Conservation (phyloP, 2,113 vertebrate species). For the Etheostoma spectabile region DNA sequence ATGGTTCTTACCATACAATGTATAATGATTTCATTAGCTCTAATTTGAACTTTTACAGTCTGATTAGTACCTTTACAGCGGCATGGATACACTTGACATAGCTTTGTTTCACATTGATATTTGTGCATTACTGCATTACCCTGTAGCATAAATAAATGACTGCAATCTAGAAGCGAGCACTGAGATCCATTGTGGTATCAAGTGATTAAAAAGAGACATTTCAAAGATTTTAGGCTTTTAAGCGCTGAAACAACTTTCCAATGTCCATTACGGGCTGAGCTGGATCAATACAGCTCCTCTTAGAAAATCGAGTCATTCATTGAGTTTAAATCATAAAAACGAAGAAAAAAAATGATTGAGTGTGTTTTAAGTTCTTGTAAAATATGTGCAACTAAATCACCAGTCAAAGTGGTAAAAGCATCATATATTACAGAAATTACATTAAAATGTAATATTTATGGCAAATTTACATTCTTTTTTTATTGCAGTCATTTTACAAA, state of each 20-base stretch:
- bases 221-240: conserved; percentile 28
- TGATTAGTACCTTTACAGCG: background rate
- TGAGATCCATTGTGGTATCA: background rate
- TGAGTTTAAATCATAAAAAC: conserved; percentile 31
- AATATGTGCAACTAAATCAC: conserved; percentile 27
- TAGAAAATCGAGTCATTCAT: conserved; percentile 20
- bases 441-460: conserved; percentile 48
- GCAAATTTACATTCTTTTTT: conserved; percentile 46
- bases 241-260: conserved; percentile 24
- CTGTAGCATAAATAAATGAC: conserved; percentile 24
- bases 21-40: background rate
- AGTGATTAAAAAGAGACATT: conserved; percentile 27
- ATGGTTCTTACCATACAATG: background rate
- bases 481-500: conserved; percentile 58
- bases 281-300: conserved; percentile 30
- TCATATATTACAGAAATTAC: conserved; percentile 29
- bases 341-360: background rate
- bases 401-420: background rate
- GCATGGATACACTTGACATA: too few relatives aligned
- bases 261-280: conserved; percentile 20
- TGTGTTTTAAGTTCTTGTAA: conserved; percentile 35
- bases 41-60: background rate
- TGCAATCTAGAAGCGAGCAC: background rate
- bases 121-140: background rate
- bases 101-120: background rate